Evolutionary conservation across 2,888 invertebrate genomes (phyloP).

Genomic region (Nomada hirtipes): DNA sequence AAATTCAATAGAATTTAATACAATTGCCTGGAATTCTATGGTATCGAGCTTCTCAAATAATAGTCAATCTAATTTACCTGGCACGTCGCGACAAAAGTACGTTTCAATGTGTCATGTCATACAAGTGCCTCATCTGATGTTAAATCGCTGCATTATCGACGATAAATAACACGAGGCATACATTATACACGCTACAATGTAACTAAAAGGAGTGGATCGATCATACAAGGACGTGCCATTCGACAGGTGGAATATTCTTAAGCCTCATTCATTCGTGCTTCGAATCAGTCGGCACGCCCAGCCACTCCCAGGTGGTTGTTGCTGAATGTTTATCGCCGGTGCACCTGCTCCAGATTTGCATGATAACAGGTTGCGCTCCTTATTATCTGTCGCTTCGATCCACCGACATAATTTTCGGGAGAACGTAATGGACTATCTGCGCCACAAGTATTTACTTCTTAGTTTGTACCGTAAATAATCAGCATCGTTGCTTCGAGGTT

Average conservation of each 20-base stretch:
- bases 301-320: conserved; percentile 63
- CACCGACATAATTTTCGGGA: conserved; percentile 31
- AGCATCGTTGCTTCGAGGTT: not conserved
- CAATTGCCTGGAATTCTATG: too few relatives aligned
- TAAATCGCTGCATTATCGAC: conserved; percentile 29
- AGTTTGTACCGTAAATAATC: conserved; percentile 8
- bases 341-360: conserved; percentile 60
- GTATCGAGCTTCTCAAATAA: too few relatives aligned
- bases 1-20: too few relatives aligned
- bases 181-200: conserved; percentile 19
- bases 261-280: conserved; percentile 13
- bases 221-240: conserved; percentile 36
- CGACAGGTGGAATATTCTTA: conserved; percentile 44
- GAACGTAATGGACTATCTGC: not conserved
- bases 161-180: conserved; percentile 22
- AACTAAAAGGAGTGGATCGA: conserved; percentile 25
- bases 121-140: not conserved
- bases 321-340: conserved; percentile 43
- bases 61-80: not conserved
- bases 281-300: conserved; percentile 55
- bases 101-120: not conserved
- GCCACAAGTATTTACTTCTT: not conserved
- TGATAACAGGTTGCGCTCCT: conserved; percentile 63
- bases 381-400: conserved; percentile 50
- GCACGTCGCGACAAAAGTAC: not conserved